Evolutionary conservation across 2,888 invertebrate genomes (phyloP).

Genomic region (Cryptosula pallasiana): DNA sequence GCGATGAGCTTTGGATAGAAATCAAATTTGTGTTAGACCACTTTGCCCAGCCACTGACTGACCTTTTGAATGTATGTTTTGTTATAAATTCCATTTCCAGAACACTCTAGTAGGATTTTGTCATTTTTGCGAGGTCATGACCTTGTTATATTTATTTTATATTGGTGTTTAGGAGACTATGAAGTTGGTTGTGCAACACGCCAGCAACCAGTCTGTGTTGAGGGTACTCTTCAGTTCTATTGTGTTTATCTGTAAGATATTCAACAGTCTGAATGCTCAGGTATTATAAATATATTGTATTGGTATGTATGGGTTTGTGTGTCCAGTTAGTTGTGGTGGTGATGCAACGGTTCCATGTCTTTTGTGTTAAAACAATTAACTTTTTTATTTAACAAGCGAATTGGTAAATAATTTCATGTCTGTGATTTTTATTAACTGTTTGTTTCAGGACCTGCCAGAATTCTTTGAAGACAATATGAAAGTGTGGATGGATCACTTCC

Average conservation of each 20-base stretch:
- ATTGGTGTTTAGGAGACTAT: conserved; percentile 67
- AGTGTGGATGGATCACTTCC: conserved; percentile 88
- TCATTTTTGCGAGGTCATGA: conserved; percentile 35
- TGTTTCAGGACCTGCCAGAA: conserved; percentile 80
- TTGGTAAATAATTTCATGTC: no score
- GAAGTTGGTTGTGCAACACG: conserved; percentile 71
- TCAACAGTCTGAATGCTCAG: conserved; percentile 93
- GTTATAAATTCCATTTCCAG: not conserved
- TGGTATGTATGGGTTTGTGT: no score
- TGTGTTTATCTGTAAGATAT: conserved; percentile 84
- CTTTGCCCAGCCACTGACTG: conserved; percentile 88
- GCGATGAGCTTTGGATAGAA: conserved; percentile 89
- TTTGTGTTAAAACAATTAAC: no score
- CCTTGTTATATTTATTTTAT: not conserved
- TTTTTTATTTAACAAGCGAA: no score
- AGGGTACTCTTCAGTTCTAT: conserved; percentile 83
- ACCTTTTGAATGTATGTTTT: conserved; percentile 72
- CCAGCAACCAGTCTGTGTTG: conserved; percentile 69
- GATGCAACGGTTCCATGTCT: no score
- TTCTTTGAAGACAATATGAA: conserved; percentile 97
- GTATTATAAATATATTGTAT: no score
- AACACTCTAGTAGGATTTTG: conserved; percentile 26
- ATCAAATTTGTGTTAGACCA: conserved; percentile 91
- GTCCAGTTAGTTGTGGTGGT: no score
- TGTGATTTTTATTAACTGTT: no score